Conservation (phyloP, 23 tunicate genomes). For the Corella eumyota region DNA sequence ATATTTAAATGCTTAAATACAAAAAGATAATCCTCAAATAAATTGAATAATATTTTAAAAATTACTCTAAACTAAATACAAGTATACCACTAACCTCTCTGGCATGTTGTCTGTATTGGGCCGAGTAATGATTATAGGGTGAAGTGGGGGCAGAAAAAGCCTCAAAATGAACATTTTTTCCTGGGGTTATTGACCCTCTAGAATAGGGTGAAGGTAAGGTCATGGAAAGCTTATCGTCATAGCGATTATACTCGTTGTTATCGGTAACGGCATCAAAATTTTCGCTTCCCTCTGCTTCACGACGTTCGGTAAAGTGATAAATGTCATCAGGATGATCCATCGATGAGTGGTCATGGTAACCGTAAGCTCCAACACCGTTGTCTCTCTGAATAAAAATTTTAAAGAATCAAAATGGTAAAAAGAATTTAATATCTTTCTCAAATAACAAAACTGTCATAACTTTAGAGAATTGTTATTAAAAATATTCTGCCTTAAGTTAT, state of each 20-base stretch:
- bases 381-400: conserved; percentile 19
- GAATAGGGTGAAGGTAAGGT: conserved; percentile 15
- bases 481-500: too few species aligned
- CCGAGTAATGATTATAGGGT: conserved; percentile 25
- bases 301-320: conserved; percentile 56
- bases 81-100: too few species aligned
- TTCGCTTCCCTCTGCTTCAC: conserved; percentile 87
- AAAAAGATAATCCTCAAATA: too few species aligned
- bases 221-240: conserved; percentile 10
- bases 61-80: too few species aligned
- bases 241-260: conserved; percentile 4
- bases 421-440: too few species aligned
- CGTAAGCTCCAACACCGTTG: conserved; percentile 33
- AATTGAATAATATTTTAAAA: too few species aligned
- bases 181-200: conserved; percentile 23
- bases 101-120: too few species aligned
- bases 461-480: too few species aligned
- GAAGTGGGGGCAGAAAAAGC: conserved; percentile 55
- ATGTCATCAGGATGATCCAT: conserved; percentile 8
- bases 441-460: too few species aligned
- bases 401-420: not conserved
- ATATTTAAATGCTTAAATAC: too few species aligned
- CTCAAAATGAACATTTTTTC: conserved; percentile 47
- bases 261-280: conserved; percentile 50
- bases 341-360: conserved; percentile 4